phyloP scores from a whole-genome alignment of 1,140 invertebrate genomes.

The Sitobion miscanthi region DNA sequence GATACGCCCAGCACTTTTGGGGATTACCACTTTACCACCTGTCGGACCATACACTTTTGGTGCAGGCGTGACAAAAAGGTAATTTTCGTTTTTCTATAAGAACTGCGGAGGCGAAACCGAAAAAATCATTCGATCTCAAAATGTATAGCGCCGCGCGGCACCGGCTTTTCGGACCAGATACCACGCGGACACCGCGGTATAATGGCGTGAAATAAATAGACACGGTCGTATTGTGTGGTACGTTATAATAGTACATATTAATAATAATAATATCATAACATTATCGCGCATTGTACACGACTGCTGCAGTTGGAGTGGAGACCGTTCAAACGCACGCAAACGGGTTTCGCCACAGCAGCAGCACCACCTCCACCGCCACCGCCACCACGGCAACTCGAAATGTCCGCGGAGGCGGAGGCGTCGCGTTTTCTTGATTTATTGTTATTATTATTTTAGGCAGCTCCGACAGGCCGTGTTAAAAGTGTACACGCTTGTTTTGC shows the following conservation, averaged over 20 bases:
- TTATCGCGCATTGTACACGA: not conserved
- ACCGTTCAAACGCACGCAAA: constrained; percentile 21
- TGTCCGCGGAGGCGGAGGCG: not conserved
- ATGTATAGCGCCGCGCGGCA: too few species aligned
- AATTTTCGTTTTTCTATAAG: too few species aligned
- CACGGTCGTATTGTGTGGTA: not conserved
- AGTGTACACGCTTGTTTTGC: constrained; percentile 36
- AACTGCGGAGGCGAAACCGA: not conserved
- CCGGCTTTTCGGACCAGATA: not conserved
- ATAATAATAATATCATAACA: not conserved
- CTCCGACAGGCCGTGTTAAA: constrained; percentile 48
- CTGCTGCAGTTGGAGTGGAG: not conserved
- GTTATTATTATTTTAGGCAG: constrained; percentile 45
- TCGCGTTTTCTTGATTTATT: constrained; percentile 44
- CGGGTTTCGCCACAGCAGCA: constrained; percentile 15
- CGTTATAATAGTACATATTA: too few species aligned
- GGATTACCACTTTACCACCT: too few species aligned
- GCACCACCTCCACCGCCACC: too few species aligned
- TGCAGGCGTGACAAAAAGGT: too few species aligned
- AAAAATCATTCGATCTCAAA: not conserved
- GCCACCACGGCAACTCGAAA: not conserved
- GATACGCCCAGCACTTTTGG: too few species aligned
- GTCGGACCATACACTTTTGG: too few species aligned
- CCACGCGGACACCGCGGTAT: too few species aligned
- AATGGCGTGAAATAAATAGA: not conserved